These are phyloP conservation scores for Globicephala melas DNA, from an alignment of 2,113 vertebrate species.

Conservation along the genomic window DNA sequence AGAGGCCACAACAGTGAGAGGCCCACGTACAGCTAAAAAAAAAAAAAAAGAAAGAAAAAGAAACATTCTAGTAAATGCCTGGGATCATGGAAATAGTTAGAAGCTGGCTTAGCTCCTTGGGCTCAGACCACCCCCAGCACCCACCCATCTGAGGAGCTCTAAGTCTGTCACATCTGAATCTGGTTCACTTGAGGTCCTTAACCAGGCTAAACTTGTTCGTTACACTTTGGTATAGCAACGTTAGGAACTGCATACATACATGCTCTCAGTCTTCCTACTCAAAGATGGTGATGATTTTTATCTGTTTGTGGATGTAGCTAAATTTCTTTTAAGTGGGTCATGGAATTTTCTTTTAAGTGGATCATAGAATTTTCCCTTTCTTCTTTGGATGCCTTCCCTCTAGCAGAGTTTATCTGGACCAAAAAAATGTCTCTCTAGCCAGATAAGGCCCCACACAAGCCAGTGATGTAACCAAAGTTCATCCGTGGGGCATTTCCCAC, in stretches of 20 bases:
- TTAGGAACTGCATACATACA: not conserved
- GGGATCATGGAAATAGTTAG: not conserved
- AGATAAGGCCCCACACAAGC: not conserved
- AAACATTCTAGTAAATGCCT: not conserved
- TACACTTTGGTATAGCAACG: not conserved
- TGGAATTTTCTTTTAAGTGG: slow-evolving; percentile 24
- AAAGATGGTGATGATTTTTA: not conserved
- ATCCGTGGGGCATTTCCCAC: not conserved
- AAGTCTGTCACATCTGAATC: not conserved
- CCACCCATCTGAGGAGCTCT: not conserved
- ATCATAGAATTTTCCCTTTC: not conserved
- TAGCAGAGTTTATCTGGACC: slow-evolving; percentile 2
- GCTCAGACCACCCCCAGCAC: not conserved
- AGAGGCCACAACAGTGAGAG: too few species aligned
- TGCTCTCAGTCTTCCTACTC: not conserved
- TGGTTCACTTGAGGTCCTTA: not conserved
- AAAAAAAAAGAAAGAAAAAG: too few species aligned
- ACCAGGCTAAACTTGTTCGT: not conserved
- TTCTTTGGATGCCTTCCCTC: slow-evolving; percentile 9
- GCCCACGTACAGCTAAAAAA: too few species aligned
- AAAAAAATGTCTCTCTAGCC: not conserved
- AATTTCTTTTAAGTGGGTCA: slow-evolving; percentile 28
- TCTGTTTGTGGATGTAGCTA: not conserved
- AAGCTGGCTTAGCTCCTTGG: not conserved
- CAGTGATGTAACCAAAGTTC: not conserved